A percentile compares a stretch with the other conserved stretches of the same genome.
These are phyloP conservation scores for Leucophenga varia DNA, from an alignment of 1,140 invertebrate species.

Conservation along the genomic window DNA sequence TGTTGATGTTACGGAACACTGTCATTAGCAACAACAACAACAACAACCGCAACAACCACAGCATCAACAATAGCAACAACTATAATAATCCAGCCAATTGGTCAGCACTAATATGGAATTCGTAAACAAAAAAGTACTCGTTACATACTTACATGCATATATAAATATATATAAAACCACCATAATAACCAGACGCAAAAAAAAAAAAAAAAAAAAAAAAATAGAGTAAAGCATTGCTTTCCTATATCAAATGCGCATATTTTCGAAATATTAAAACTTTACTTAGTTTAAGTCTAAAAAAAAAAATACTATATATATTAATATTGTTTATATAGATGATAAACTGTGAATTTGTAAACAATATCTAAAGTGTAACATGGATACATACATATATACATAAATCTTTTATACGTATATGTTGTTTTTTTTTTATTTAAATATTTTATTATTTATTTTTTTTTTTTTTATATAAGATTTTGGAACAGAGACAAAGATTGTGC, in stretches of 20 bases:
- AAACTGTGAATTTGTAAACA: slow-evolving; percentile 28
- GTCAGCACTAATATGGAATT: not conserved
- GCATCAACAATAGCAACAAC: slow-evolving; percentile 2
- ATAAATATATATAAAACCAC: slow-evolving; percentile 1
- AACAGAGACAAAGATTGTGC: too few species aligned
- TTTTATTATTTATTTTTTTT: too few species aligned
- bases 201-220: slow-evolving; percentile 10
- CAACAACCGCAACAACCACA: slow-evolving; percentile 11
- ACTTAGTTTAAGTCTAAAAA: slow-evolving; percentile 25
- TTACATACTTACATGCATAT: slow-evolving; percentile 1
- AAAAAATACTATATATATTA: too few species aligned
- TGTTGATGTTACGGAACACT: slow-evolving; percentile 93
- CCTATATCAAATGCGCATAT: slow-evolving; percentile 17
- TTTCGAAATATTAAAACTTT: slow-evolving; percentile 31
- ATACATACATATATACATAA: too few species aligned
- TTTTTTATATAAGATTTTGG: too few species aligned
- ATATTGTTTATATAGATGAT: slow-evolving; percentile 23
- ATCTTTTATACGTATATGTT: too few species aligned
- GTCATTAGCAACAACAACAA: slow-evolving; percentile 67
- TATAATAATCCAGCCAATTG: slow-evolving; percentile 1
- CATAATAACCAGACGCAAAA: slow-evolving; percentile 26
- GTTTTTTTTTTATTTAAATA: too few species aligned
- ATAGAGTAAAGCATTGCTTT: not conserved
- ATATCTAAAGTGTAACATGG: too few species aligned
- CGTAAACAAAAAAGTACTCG: not conserved